Evolutionary conservation across 2,113 vertebrate genomes (phyloP).

Genomic region (Neopipo cinnamomea): DNA sequence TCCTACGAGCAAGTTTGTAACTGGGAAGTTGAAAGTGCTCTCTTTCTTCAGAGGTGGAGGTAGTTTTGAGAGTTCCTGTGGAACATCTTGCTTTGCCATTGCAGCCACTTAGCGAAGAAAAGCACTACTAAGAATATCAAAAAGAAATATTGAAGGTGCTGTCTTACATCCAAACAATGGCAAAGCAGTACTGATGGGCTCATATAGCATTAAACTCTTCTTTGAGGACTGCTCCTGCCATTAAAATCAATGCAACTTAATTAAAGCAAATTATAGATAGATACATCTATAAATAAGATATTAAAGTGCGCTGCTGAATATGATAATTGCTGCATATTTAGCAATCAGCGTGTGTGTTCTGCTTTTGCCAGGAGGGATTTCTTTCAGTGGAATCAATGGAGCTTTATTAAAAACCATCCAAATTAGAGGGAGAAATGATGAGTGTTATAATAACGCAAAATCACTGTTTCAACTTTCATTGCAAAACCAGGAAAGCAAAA

Average conservation of each 20-base stretch:
- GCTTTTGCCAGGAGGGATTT: conserved; percentile 83
- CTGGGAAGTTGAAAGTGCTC: neutral
- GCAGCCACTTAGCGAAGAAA: neutral
- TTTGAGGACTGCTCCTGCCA: conserved; percentile 75
- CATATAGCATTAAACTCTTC: conserved; percentile 59
- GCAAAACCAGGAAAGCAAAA: conserved; percentile 77
- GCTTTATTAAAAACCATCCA: conserved; percentile 87
- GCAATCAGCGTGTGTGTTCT: conserved; percentile 84
- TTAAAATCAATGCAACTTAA: conserved; percentile 89
- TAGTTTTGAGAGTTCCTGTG: neutral
- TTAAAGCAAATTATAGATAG: conserved; percentile 90
- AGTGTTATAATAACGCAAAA: conserved; percentile 86
- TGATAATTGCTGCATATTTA: conserved; percentile 86
- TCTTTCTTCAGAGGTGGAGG: neutral
- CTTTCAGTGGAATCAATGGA: conserved; percentile 85
- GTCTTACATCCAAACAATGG: conserved; percentile 26
- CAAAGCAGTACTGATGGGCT: conserved; percentile 45
- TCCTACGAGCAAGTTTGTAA: neutral
- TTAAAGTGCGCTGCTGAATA: conserved; percentile 84
- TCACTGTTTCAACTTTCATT: conserved; percentile 82
- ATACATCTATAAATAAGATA: conserved; percentile 88
- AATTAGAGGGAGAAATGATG: conserved; percentile 87
- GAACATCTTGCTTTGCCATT: neutral
- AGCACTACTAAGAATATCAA: neutral
- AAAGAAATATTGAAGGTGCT: conserved; percentile 20